phyloP scores from a whole-genome alignment of 2,797 vertebrate species.

The Pelobates cultripes region DNA sequence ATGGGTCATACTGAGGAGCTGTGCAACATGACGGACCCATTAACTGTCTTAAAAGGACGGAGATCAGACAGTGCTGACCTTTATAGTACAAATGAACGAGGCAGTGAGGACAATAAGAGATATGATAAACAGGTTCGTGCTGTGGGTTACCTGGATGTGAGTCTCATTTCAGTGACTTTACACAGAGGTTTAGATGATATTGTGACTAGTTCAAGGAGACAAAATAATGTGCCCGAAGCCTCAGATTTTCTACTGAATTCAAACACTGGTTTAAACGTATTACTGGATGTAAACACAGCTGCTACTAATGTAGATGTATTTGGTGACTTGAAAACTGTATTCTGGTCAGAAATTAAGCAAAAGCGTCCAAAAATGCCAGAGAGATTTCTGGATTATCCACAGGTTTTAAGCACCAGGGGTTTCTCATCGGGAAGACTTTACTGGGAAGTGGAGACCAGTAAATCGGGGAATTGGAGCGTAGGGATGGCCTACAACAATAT shows the following conservation, averaged over 20 bases:
- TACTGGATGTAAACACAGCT: not conserved
- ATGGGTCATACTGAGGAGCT: not conserved
- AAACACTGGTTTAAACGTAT: not conserved
- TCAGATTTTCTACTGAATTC: not conserved
- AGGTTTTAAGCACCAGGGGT: not conserved
- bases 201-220: not conserved
- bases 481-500: not conserved
- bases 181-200: not conserved
- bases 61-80: not conserved
- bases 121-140: not conserved
- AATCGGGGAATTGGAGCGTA: not conserved
- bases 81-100: not conserved
- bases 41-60: not conserved
- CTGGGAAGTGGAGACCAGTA: not conserved
- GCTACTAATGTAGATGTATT: not conserved
- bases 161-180: not conserved
- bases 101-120: not conserved
- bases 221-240: not conserved
- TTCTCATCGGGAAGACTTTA: not conserved
- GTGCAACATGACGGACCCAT: not conserved
- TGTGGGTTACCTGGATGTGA: not conserved
- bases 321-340: not conserved
- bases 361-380: not conserved
- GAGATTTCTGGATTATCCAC: not conserved
- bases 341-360: not conserved